Evolutionary conservation across 2,113 vertebrate genomes (phyloP).

Genomic region (Anser cygnoides): DNA sequence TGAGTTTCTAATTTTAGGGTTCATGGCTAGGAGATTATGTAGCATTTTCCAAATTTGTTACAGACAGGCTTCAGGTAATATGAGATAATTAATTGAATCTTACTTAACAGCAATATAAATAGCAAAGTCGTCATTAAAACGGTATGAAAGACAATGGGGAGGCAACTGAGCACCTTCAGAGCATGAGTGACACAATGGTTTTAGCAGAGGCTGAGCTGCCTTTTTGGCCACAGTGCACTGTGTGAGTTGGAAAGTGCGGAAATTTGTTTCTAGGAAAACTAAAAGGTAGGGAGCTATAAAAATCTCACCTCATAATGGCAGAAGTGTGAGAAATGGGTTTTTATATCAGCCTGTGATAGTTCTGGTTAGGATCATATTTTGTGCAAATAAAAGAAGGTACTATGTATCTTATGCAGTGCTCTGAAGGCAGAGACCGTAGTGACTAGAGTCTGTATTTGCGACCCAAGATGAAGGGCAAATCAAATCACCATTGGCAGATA

Average conservation of each 20-base stretch:
- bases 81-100: not conserved
- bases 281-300: not conserved
- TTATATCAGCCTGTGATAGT: not conserved
- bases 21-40: not conserved
- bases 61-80: not conserved
- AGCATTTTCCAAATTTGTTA: not conserved
- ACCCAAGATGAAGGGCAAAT: conserved; percentile 18
- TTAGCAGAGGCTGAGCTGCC: not conserved
- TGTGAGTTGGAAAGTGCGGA: not conserved
- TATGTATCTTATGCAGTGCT: not conserved
- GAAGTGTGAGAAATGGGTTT: not conserved
- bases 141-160: not conserved
- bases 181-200: not conserved
- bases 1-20: not conserved
- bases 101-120: not conserved
- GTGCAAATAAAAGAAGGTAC: not conserved
- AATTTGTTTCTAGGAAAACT: not conserved
- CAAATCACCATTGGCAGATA: conserved; percentile 30
- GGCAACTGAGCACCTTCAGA: not conserved
- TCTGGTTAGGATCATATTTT: not conserved
- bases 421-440: not conserved
- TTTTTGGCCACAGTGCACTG: not conserved
- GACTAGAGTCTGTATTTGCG: not conserved
- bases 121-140: not conserved
- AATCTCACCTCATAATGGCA: not conserved